Percentiles rank a stretch among this genome's conserved stretches.
phyloP scores from a whole-genome alignment of 2,888 invertebrate species.

The Alentia gelatinosa region DNA sequence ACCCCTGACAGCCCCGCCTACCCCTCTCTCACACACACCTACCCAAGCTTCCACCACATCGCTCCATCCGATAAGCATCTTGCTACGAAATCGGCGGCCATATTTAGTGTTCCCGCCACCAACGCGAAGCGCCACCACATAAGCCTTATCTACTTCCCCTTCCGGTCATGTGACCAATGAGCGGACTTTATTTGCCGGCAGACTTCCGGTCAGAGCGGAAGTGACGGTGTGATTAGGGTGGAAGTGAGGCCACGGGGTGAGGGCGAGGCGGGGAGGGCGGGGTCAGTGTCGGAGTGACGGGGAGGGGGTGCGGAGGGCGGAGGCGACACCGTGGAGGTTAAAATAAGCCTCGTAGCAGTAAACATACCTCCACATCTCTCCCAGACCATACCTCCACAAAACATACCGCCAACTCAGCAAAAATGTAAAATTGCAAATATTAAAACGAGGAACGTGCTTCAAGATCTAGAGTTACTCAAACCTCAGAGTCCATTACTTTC shows the following conservation, averaged over 20 bases:
- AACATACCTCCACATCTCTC: too few relatives aligned
- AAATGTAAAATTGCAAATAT: too few relatives aligned
- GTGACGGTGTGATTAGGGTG: constrained; percentile 17
- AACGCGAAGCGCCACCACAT: not conserved
- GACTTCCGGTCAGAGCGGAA: constrained; percentile 21
- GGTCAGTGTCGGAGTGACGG: not conserved
- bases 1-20: not conserved
- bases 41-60: not conserved
- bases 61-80: not conserved
- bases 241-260: not conserved
- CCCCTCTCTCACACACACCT: not conserved
- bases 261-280: not conserved
- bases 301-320: too few relatives aligned
- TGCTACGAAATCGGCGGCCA: not conserved
- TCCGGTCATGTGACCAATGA: constrained; percentile 36
- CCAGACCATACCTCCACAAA: too few relatives aligned
- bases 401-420: too few relatives aligned
- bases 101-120: not conserved
- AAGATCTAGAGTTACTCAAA: too few relatives aligned
- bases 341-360: too few relatives aligned
- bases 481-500: too few relatives aligned
- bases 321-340: too few relatives aligned
- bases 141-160: constrained; percentile 34
- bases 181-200: constrained; percentile 10
- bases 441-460: too few relatives aligned